phyloP scores from a whole-genome alignment of 2,888 invertebrate genomes.

The Brenthis daphne region DNA sequence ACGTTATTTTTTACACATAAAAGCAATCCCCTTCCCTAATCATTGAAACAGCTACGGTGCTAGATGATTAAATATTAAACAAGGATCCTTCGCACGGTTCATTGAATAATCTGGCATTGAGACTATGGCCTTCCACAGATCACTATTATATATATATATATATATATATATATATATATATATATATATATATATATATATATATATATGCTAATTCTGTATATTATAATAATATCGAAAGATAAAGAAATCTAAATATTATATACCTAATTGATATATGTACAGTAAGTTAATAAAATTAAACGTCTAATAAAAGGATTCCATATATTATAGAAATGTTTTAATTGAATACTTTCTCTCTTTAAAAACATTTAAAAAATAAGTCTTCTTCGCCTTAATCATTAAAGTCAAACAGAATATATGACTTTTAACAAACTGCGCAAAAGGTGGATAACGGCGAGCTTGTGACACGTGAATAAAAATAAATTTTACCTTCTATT shows the following conservation, averaged over 20 bases:
- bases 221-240: background rate
- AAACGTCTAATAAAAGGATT: too few relatives aligned
- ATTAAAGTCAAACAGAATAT: background rate
- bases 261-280: too few relatives aligned
- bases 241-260: background rate
- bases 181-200: too few relatives aligned
- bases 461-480: conserved; percentile 9
- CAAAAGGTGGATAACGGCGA: background rate
- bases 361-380: too few relatives aligned
- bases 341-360: too few relatives aligned
- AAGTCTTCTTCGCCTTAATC: background rate
- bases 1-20: conserved; percentile 2
- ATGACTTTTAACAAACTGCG: background rate
- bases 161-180: too few relatives aligned
- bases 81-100: conserved; percentile 9
- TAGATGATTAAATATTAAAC: conserved; percentile 18
- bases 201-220: background rate
- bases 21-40: conserved; percentile 10
- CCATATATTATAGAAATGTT: too few relatives aligned
- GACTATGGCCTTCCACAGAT: background rate
- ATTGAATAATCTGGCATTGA: conserved; percentile 9
- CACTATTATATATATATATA: background rate
- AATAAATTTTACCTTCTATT: conserved; percentile 24
- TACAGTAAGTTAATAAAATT: too few relatives aligned
- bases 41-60: conserved; percentile 5